A percentile compares a stretch with the other conserved stretches of the same genome.
Evolutionary conservation across 2,113 vertebrate species (phyloP).

Genomic region (Caranx ignobilis): DNA sequence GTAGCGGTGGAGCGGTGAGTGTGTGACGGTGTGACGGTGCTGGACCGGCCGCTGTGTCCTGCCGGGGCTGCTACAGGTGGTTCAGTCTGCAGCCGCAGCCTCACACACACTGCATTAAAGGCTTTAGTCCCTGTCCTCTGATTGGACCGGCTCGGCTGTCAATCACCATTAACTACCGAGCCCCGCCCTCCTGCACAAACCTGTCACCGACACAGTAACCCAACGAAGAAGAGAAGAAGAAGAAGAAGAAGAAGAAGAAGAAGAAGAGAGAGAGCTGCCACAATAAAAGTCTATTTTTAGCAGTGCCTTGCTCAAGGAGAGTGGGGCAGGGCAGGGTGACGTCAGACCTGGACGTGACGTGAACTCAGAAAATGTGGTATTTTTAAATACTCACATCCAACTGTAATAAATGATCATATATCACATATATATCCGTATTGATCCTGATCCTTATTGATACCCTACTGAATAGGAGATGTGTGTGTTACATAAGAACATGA

Average conservation of each 20-base stretch:
- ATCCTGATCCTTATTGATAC: no score
- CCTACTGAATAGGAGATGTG: no score
- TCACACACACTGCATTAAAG: conserved; percentile 53
- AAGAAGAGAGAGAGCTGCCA: background rate
- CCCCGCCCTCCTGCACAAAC: background rate
- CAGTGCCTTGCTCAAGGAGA: background rate
- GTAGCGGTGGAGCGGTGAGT: no score
- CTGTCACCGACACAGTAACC: background rate
- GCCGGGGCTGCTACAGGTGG: conserved; percentile 67
- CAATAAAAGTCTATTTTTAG: conserved; percentile 35
- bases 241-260: background rate
- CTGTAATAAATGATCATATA: no score
- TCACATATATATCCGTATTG: no score
- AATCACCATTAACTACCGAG: conserved; percentile 30
- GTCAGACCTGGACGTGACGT: no score
- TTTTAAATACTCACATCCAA: no score
- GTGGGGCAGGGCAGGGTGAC: background rate
- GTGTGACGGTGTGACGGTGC: background rate
- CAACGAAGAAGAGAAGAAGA: no score
- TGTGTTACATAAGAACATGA: no score
- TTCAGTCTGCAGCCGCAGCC: conserved; percentile 14
- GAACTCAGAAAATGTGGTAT: background rate
- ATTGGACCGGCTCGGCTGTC: conserved; percentile 64
- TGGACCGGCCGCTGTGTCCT: no score
- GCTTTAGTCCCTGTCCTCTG: conserved; percentile 43